Evolutionary conservation across 1,140 invertebrate genomes (phyloP).

Genomic region (Drosophila ananassae): DNA sequence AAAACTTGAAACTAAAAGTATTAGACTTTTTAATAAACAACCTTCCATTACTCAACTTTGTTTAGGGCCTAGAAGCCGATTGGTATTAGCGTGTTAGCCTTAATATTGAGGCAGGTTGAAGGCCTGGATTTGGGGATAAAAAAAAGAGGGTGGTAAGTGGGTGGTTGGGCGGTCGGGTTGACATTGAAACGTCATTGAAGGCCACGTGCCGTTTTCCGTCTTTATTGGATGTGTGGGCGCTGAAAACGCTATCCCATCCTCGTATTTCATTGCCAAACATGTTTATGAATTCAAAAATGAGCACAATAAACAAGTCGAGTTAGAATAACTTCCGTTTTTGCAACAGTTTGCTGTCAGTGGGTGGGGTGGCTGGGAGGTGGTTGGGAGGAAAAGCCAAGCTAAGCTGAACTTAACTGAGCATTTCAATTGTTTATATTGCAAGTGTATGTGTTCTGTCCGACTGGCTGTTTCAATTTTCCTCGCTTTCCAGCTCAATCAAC

Average conservation of each 20-base stretch:
- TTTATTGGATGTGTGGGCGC: constrained; percentile 33
- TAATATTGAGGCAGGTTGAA: constrained; percentile 46
- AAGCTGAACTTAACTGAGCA: constrained; percentile 34
- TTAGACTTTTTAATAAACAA: not conserved
- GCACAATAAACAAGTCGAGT: constrained; percentile 31
- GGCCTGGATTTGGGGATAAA: constrained; percentile 33
- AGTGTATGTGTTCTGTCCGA: not conserved
- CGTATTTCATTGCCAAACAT: constrained; percentile 66
- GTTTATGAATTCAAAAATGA: constrained; percentile 53
- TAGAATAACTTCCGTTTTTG: constrained; percentile 65
- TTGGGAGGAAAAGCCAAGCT: constrained; percentile 2
- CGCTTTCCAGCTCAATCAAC: constrained; percentile 39
- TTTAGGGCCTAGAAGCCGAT: constrained; percentile 4
- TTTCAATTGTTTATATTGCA: constrained; percentile 52
- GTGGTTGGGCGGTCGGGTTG: constrained; percentile 20
- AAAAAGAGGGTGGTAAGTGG: not conserved
- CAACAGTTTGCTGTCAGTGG: constrained; percentile 25
- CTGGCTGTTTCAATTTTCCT: constrained; percentile 8
- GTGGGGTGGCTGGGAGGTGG: not conserved
- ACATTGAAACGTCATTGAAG: constrained; percentile 74
- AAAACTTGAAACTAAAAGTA: not conserved
- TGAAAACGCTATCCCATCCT: constrained; percentile 15
- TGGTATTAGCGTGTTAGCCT: constrained; percentile 16
- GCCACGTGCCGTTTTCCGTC: constrained; percentile 50
- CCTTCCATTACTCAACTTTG: not conserved